Evolutionary conservation across 2,888 invertebrate species (phyloP).

Genomic region (Diloba caeruleocephala): DNA sequence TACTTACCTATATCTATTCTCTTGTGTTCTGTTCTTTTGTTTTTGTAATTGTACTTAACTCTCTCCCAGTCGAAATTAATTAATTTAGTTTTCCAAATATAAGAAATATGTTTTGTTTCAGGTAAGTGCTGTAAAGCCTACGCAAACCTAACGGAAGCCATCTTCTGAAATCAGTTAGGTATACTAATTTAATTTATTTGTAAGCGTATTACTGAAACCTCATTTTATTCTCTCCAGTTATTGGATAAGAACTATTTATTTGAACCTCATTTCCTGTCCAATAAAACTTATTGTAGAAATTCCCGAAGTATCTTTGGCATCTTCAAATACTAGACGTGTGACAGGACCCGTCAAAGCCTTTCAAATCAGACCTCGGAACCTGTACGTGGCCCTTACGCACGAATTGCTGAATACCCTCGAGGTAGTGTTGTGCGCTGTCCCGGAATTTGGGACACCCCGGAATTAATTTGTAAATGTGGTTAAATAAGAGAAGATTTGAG

Average conservation of each 20-base stretch:
- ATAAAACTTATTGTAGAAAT: conserved; percentile 4
- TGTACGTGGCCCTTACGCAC: conserved; percentile 56
- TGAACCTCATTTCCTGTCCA: background rate
- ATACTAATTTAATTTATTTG: too few species aligned
- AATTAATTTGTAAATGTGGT: conserved; percentile 21
- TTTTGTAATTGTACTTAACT: too few species aligned
- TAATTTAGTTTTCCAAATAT: too few species aligned
- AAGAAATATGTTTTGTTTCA: background rate
- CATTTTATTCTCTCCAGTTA: too few species aligned
- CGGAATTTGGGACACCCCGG: conserved; percentile 22
- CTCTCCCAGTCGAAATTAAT: too few species aligned
- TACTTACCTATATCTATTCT: too few species aligned
- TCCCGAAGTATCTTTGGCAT: conserved; percentile 18
- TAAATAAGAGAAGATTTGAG: background rate
- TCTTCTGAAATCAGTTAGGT: too few species aligned
- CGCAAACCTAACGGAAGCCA: background rate
- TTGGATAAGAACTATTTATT: background rate
- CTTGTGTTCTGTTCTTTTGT: too few species aligned
- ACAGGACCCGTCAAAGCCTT: conserved; percentile 53
- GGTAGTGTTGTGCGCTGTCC: conserved; percentile 40
- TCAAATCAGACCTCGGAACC: conserved; percentile 49
- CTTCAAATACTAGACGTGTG: conserved; percentile 19
- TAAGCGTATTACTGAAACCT: too few species aligned
- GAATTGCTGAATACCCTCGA: conserved; percentile 53
- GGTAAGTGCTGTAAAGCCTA: conserved; percentile 3